Percentiles rank a stretch among this genome's conserved stretches.
These are phyloP conservation scores for Drosophila siamana DNA, from an alignment of 2,888 invertebrate genomes.

Conservation along the genomic window DNA sequence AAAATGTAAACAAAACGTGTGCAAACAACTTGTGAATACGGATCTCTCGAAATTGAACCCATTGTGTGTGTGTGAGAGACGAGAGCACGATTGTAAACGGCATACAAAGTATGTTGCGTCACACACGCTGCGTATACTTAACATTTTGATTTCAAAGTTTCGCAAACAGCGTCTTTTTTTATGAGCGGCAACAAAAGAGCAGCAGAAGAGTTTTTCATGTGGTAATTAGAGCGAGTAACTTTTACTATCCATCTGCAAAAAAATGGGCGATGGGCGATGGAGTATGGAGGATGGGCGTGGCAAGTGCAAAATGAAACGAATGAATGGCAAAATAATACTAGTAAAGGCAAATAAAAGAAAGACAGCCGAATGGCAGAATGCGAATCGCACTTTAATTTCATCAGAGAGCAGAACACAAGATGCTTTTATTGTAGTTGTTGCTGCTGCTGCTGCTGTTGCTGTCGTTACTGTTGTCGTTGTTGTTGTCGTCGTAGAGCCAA, in stretches of 20 bases:
- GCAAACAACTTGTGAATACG: slow-evolving; percentile 1
- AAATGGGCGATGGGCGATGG: background rate
- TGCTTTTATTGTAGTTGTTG: slow-evolving; percentile 25
- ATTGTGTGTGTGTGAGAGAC: background rate
- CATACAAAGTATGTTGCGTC: slow-evolving; percentile 25
- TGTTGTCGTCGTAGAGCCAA: slow-evolving; percentile 20
- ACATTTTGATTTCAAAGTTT: slow-evolving; percentile 62
- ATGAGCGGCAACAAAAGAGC: slow-evolving; percentile 59
- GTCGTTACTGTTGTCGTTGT: slow-evolving; percentile 16
- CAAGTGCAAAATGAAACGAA: slow-evolving; percentile 53
- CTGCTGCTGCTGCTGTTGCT: slow-evolving; percentile 11
- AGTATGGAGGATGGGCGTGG: slow-evolving; percentile 32
- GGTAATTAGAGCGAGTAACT: slow-evolving; percentile 61
- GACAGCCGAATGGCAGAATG: slow-evolving; percentile 11
- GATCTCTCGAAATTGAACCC: background rate
- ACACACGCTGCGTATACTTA: slow-evolving; percentile 47
- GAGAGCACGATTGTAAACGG: background rate
- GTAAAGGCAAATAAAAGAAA: slow-evolving; percentile 62
- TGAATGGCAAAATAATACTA: slow-evolving; percentile 59
- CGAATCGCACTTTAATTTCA: slow-evolving; percentile 74
- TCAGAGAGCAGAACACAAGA: slow-evolving; percentile 46
- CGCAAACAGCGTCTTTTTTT: slow-evolving; percentile 34
- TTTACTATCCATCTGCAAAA: slow-evolving; percentile 1
- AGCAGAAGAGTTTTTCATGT: slow-evolving; percentile 49
- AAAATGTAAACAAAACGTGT: slow-evolving; percentile 20